Evolutionary conservation across 2,113 vertebrate species (phyloP).

Genomic region (Dasyornis broadbenti): DNA sequence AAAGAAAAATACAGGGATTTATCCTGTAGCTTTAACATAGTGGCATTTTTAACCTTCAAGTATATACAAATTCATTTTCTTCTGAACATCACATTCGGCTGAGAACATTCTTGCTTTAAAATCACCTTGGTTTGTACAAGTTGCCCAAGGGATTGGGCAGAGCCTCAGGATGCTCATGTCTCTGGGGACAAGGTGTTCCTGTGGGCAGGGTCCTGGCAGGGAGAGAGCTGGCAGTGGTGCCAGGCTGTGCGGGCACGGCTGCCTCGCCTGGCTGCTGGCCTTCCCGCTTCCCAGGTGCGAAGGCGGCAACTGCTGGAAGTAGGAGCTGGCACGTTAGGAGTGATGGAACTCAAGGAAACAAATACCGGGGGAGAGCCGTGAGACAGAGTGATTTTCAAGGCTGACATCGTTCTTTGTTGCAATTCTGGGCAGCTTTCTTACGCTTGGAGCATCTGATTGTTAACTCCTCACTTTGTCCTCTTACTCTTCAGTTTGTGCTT

Average conservation of each 20-base stretch:
- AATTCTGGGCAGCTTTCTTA: not conserved
- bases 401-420: not conserved
- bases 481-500: not conserved
- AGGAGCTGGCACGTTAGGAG: not conserved
- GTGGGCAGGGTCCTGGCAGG: not conserved
- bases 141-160: not conserved
- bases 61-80: not conserved
- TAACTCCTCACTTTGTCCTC: not conserved
- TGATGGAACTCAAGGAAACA: not conserved
- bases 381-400: not conserved
- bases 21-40: not conserved
- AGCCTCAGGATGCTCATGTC: accelerated
- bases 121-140: not conserved
- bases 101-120: not conserved
- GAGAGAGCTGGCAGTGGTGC: not conserved
- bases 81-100: not conserved
- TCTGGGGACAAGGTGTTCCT: not conserved
- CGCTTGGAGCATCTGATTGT: not conserved
- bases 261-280: not conserved
- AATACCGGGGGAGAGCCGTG: not conserved
- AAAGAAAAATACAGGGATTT: not conserved
- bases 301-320: not conserved
- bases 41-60: not conserved
- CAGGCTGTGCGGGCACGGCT: accelerated
- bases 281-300: accelerated